These are phyloP conservation scores for Philereme transversata DNA, from an alignment of 2,888 invertebrate species.

Conservation along the genomic window DNA sequence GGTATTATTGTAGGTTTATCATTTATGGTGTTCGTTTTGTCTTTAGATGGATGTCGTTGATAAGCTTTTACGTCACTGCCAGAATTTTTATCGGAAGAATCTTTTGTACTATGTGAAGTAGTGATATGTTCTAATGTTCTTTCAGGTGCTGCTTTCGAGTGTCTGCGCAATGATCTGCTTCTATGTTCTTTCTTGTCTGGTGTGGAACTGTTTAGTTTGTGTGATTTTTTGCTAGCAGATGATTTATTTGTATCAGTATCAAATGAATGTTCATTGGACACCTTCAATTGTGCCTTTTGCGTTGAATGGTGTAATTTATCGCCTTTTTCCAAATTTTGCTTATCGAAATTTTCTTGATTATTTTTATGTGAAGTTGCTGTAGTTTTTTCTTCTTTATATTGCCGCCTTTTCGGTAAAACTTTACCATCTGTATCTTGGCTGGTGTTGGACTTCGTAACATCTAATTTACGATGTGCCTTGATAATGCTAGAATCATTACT, in stretches of 20 bases:
- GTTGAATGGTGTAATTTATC: slow-evolving; percentile 18
- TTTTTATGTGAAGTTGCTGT: slow-evolving; percentile 22
- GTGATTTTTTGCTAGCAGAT: slow-evolving; percentile 24
- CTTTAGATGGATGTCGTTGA: slow-evolving; percentile 43
- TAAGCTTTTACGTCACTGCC: slow-evolving; percentile 30
- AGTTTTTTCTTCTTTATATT: slow-evolving; percentile 16
- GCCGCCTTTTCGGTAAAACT: slow-evolving; percentile 7
- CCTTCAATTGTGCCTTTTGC: slow-evolving; percentile 13
- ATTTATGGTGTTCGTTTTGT: slow-evolving; percentile 36
- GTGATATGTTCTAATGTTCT: slow-evolving; percentile 18
- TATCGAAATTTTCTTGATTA: slow-evolving; percentile 11
- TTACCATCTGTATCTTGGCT: slow-evolving; percentile 15
- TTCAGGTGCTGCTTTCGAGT: slow-evolving; percentile 33
- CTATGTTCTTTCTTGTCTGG: slow-evolving; percentile 39
- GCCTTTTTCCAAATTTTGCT: slow-evolving; percentile 11
- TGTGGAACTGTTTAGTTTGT: slow-evolving; percentile 20
- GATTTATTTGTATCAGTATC: slow-evolving; percentile 30
- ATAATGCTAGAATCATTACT: slow-evolving; percentile 27
- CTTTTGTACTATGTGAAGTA: slow-evolving; percentile 25
- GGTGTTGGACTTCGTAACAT: slow-evolving; percentile 27
- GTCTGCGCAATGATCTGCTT: slow-evolving; percentile 43
- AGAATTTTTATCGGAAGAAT: slow-evolving; percentile 28
- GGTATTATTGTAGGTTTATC: slow-evolving; percentile 41
- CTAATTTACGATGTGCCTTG: slow-evolving; percentile 32
- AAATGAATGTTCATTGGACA: slow-evolving; percentile 25